Conservation (phyloP, 2,888 invertebrate genomes). For the Hyposoter didymator region DNA sequence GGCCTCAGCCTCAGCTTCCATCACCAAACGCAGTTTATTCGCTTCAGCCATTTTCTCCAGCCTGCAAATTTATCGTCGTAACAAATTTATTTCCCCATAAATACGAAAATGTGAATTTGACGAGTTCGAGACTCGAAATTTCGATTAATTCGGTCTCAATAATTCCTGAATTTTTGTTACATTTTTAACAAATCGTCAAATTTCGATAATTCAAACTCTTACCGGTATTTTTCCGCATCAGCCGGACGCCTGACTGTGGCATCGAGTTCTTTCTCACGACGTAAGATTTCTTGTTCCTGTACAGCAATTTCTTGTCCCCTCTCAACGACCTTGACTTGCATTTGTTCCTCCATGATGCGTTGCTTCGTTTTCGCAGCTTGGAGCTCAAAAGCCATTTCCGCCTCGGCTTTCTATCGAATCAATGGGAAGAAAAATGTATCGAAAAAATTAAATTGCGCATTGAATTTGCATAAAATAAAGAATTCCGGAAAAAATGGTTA, state of each 20-base stretch:
- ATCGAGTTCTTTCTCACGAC: slow-evolving; percentile 96
- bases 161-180: too few species aligned
- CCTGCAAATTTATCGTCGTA: slow-evolving; percentile 80
- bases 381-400: slow-evolving; percentile 96
- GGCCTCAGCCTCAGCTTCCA: slow-evolving; percentile 98
- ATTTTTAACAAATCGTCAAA: too few species aligned
- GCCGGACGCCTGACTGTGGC: slow-evolving; percentile 97
- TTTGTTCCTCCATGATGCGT: slow-evolving; percentile 97
- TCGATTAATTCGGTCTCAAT: too few species aligned
- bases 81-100: not conserved
- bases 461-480: not conserved
- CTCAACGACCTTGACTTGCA: slow-evolving; percentile 97
- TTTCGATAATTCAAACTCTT: slow-evolving; percentile 18
- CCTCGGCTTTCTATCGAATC: slow-evolving; percentile 90
- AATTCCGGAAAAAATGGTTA: slow-evolving; percentile 78
- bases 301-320: slow-evolving; percentile 97
- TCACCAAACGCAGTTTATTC: slow-evolving; percentile 93
- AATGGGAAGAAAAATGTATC: not conserved
- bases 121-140: not conserved
- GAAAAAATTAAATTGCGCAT: not conserved
- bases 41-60: slow-evolving; percentile 98
- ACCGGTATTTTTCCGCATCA: slow-evolving; percentile 95
- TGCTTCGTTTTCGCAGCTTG: slow-evolving; percentile 98
- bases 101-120: not conserved
- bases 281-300: slow-evolving; percentile 97